Percentiles rank a stretch among this genome's conserved stretches.
These are phyloP conservation scores for Taenaris catops DNA, from an alignment of 2,888 invertebrate species.

Conservation along the genomic window DNA sequence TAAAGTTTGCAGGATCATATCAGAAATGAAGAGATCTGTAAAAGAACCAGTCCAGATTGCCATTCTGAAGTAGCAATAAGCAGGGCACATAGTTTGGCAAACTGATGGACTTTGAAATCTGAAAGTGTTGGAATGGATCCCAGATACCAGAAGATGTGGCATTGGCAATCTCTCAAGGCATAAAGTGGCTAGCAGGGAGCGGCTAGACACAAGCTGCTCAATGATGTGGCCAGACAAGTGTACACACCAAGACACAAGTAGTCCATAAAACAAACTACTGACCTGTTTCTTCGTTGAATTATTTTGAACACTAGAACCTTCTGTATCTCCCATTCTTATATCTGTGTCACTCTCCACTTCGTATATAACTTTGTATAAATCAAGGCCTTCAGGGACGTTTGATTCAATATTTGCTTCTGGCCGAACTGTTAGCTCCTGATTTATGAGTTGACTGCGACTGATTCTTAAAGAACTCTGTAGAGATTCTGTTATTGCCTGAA, in stretches of 20 bases:
- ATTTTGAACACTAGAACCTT: conserved; percentile 43
- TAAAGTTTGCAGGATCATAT: too few relatives aligned
- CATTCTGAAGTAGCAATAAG: too few relatives aligned
- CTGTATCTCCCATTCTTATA: conserved; percentile 50
- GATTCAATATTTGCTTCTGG: conserved; percentile 70
- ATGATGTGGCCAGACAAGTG: too few relatives aligned
- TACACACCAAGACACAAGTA: neutral
- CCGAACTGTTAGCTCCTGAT: conserved; percentile 61
- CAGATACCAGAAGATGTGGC: too few relatives aligned
- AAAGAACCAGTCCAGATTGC: too few relatives aligned
- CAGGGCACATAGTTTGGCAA: too few relatives aligned
- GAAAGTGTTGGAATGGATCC: too few relatives aligned
- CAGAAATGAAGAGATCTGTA: too few relatives aligned
- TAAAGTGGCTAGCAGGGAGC: too few relatives aligned
- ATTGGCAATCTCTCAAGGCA: too few relatives aligned
- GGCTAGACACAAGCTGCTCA: too few relatives aligned
- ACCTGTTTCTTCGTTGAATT: conserved; percentile 46
- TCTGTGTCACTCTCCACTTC: conserved; percentile 67
- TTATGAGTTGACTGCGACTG: conserved; percentile 60
- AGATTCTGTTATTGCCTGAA: conserved; percentile 66
- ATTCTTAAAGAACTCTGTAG: conserved; percentile 54
- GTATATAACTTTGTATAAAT: conserved; percentile 63
- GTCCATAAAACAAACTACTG: conserved; percentile 21
- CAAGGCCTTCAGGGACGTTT: conserved; percentile 66
- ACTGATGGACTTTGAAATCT: too few relatives aligned